phyloP scores from a whole-genome alignment of 2,888 invertebrate genomes.

The Andrena praecox region DNA sequence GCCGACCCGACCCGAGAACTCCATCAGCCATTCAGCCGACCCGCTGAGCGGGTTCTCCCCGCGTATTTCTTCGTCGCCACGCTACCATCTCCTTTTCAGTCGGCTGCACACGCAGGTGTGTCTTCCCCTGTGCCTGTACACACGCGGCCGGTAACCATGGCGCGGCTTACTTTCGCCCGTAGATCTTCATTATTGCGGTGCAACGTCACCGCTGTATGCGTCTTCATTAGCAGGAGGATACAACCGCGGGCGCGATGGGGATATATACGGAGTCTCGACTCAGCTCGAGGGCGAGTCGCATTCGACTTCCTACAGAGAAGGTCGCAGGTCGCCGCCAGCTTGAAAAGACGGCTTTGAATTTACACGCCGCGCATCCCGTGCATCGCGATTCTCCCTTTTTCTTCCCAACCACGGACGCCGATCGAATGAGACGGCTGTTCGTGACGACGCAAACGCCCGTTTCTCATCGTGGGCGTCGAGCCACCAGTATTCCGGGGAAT shows the following conservation, averaged over 20 bases:
- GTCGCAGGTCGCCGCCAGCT: conserved; percentile 61
- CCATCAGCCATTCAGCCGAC: conserved; percentile 34
- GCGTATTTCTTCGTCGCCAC: conserved; percentile 35
- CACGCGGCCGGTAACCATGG: conserved; percentile 43
- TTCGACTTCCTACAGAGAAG: conserved; percentile 57
- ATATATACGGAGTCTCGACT: conserved; percentile 8
- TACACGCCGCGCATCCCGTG: conserved; percentile 34
- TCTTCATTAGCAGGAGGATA: conserved; percentile 71
- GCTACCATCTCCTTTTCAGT: conserved; percentile 45
- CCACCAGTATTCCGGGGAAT: not conserved
- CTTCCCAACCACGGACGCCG: not conserved
- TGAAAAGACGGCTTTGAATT: conserved; percentile 59
- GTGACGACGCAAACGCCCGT: not conserved
- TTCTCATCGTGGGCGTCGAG: not conserved
- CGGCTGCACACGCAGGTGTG: conserved; percentile 30
- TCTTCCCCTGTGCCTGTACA: conserved; percentile 21
- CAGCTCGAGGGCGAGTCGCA: not conserved
- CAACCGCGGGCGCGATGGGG: conserved; percentile 26
- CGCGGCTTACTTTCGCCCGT: conserved; percentile 70
- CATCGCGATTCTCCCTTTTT: not conserved
- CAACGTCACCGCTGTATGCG: conserved; percentile 60
- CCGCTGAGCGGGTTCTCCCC: conserved; percentile 39
- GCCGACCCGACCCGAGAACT: not conserved
- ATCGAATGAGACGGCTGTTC: conserved; percentile 10
- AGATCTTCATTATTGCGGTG: conserved; percentile 72